These are phyloP conservation scores for Dolichomitus sp. DNA, from an alignment of 2,888 invertebrate genomes.

Conservation along the genomic window DNA sequence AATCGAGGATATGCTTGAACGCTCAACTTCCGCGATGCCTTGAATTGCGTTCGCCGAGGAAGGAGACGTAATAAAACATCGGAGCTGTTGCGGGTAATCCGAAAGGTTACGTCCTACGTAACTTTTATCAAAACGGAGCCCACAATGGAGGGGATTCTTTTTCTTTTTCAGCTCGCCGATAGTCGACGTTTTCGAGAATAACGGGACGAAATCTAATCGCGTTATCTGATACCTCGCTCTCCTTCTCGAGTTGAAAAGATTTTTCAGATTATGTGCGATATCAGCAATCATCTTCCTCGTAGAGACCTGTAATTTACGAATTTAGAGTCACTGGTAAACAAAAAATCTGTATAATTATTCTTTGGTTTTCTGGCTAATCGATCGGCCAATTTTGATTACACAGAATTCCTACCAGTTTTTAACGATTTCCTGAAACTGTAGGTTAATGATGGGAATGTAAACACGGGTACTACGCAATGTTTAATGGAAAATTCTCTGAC, in stretches of 20 bases:
- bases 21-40: slow-evolving; percentile 12
- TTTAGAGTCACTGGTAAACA: background rate
- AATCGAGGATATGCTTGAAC: slow-evolving; percentile 10
- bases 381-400: background rate
- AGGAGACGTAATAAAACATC: slow-evolving; percentile 1
- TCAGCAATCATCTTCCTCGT: background rate
- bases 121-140: background rate
- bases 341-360: background rate
- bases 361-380: background rate
- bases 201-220: slow-evolving; percentile 41
- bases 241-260: background rate
- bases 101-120: background rate
- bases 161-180: slow-evolving; percentile 8
- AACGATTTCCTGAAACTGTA: background rate
- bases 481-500: too few species aligned
- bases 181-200: slow-evolving; percentile 15
- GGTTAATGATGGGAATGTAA: background rate
- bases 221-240: slow-evolving; percentile 26
- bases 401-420: background rate
- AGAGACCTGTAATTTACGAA: background rate
- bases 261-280: background rate
- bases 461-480: too few species aligned
- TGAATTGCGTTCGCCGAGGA: background rate
- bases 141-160: background rate
- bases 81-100: background rate